A percentile compares a stretch with the other conserved stretches of the same genome.
These are phyloP conservation scores for Catharus fuscescens DNA, from an alignment of 2,113 vertebrate species.

Conservation along the genomic window DNA sequence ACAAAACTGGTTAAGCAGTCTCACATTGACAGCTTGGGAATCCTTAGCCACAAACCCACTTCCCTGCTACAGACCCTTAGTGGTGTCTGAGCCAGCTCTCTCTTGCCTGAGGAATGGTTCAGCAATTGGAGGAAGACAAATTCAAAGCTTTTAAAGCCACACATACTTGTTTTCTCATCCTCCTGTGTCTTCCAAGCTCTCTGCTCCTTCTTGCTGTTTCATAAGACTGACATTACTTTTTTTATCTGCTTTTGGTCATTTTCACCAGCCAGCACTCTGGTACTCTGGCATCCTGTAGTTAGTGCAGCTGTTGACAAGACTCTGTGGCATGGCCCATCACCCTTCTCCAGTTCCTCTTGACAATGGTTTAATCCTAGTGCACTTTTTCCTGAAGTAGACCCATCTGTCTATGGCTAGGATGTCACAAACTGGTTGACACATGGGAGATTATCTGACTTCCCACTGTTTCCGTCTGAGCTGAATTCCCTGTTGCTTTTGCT, in stretches of 20 bases:
- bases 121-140: not conserved
- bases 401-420: not conserved
- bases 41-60: not conserved
- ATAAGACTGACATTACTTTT: not conserved
- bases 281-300: not conserved
- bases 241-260: not conserved
- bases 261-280: accelerated
- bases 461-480: not conserved
- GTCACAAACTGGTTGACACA: not conserved
- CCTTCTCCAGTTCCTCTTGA: not conserved
- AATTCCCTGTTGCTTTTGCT: not conserved
- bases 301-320: not conserved
- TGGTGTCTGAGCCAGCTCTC: not conserved
- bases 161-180: not conserved
- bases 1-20: not conserved
- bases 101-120: not conserved
- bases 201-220: not conserved
- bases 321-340: too few relatives aligned
- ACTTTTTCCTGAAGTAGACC: not conserved
- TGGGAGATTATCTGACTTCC: not conserved
- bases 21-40: not conserved
- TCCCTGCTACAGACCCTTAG: not conserved
- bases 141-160: not conserved
- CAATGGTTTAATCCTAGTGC: accelerated
- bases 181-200: not conserved